Evolutionary conservation across 2,888 invertebrate genomes (phyloP).

Genomic region (Chironomus tentans): DNA sequence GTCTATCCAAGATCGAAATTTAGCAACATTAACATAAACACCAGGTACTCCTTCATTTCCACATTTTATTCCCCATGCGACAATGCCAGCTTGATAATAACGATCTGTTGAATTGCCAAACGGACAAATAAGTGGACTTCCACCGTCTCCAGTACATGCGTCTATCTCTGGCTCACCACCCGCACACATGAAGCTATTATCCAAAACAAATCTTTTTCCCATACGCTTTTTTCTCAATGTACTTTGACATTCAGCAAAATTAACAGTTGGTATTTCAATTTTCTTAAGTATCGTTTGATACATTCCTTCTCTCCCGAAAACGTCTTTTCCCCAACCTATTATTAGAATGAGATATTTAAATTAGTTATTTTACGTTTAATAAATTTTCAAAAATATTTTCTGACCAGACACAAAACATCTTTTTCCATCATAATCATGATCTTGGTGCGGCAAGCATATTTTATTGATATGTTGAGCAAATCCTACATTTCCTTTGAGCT

Average conservation of each 20-base stretch:
- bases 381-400: no score
- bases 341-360: no score
- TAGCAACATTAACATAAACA: constrained; percentile 57
- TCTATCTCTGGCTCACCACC: constrained; percentile 60
- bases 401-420: constrained; percentile 62
- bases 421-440: constrained; percentile 42
- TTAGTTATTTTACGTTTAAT: no score
- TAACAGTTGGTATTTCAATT: constrained; percentile 57
- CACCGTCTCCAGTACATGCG: constrained; percentile 60
- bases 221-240: constrained; percentile 52
- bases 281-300: constrained; percentile 53
- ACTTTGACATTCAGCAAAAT: constrained; percentile 38
- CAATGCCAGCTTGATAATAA: constrained; percentile 54
- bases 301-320: constrained; percentile 40
- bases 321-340: constrained; percentile 60
- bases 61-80: constrained; percentile 72
- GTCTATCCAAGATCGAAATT: constrained; percentile 56
- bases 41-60: constrained; percentile 53
- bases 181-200: constrained; percentile 60
- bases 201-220: constrained; percentile 52
- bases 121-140: constrained; percentile 61
- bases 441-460: constrained; percentile 49
- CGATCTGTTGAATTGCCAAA: constrained; percentile 41
- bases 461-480: constrained; percentile 56
- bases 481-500: not conserved